phyloP scores from a whole-genome alignment of 2,113 vertebrate genomes.

The Labrus mixtus region DNA sequence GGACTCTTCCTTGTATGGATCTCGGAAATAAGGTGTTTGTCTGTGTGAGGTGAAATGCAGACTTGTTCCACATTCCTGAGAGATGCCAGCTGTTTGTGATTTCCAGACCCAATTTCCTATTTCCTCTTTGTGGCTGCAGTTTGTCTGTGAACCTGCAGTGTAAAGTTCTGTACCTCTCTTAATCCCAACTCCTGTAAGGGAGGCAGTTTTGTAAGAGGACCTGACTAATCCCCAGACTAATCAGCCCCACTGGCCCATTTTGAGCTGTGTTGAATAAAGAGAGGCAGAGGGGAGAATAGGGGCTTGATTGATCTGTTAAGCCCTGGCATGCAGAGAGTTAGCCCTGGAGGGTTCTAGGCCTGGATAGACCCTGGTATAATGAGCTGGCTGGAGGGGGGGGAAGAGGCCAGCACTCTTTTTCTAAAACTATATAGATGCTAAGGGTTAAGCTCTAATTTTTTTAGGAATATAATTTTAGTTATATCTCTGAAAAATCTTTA shows the following conservation, averaged over 20 bases:
- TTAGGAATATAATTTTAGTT: neutral
- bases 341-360: constrained; percentile 36
- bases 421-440: constrained; percentile 1
- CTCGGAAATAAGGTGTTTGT: constrained; percentile 37
- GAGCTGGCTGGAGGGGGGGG: constrained; percentile 31
- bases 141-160: constrained; percentile 43
- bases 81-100: constrained; percentile 48
- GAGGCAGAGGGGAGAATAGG: constrained; percentile 60
- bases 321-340: constrained; percentile 54
- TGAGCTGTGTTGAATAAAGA: constrained; percentile 50
- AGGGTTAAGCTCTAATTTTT: neutral
- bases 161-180: constrained; percentile 4
- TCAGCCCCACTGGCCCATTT: constrained; percentile 58
- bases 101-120: constrained; percentile 66
- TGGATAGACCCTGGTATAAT: constrained; percentile 50
- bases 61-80: constrained; percentile 61
- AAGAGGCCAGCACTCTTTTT: constrained; percentile 18
- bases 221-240: constrained; percentile 61
- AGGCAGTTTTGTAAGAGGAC: constrained; percentile 53
- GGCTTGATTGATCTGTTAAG: constrained; percentile 66
- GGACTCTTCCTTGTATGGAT: constrained; percentile 40
- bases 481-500: neutral
- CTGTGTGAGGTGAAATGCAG: constrained; percentile 49
- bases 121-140: constrained; percentile 32
- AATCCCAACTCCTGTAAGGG: constrained; percentile 11